Percentiles rank a stretch among this genome's conserved stretches.
phyloP scores from a whole-genome alignment of 2,113 vertebrate genomes.

The Charadrius vociferus region DNA sequence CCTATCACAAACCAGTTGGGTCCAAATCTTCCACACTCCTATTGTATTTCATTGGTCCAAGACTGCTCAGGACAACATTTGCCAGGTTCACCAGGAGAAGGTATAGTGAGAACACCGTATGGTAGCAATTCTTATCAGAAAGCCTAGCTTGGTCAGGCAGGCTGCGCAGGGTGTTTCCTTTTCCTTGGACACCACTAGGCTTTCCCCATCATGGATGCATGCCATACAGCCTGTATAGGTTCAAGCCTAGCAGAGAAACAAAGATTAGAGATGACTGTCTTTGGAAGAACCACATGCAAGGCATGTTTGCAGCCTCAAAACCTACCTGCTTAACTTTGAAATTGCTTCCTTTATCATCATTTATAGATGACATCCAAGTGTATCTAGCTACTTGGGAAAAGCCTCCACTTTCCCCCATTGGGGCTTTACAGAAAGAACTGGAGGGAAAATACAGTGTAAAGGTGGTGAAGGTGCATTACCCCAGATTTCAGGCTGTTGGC shows the following conservation, averaged over 20 bases:
- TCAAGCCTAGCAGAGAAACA: neutral
- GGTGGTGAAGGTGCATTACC: fast-evolving
- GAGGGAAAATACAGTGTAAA: neutral
- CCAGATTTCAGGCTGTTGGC: neutral
- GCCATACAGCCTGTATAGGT: neutral
- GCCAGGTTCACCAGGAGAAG: neutral
- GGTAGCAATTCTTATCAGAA: neutral
- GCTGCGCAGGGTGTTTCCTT: neutral
- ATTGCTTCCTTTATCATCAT: neutral
- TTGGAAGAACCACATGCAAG: neutral
- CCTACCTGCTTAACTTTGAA: neutral
- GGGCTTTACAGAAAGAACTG: neutral
- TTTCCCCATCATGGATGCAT: fast-evolving
- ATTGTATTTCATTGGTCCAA: fast-evolving
- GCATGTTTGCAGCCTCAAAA: neutral
- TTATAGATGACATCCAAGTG: neutral
- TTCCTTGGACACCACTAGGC: too few relatives aligned
- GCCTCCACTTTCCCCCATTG: fast-evolving
- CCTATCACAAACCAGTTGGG: neutral
- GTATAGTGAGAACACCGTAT: fast-evolving
- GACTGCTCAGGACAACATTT: neutral
- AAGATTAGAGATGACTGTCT: neutral
- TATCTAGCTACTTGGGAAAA: neutral
- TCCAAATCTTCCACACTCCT: neutral
- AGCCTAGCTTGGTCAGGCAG: neutral